Evolutionary conservation across 2,113 vertebrate genomes (phyloP).

Genomic region (Odontesthes bonariensis): DNA sequence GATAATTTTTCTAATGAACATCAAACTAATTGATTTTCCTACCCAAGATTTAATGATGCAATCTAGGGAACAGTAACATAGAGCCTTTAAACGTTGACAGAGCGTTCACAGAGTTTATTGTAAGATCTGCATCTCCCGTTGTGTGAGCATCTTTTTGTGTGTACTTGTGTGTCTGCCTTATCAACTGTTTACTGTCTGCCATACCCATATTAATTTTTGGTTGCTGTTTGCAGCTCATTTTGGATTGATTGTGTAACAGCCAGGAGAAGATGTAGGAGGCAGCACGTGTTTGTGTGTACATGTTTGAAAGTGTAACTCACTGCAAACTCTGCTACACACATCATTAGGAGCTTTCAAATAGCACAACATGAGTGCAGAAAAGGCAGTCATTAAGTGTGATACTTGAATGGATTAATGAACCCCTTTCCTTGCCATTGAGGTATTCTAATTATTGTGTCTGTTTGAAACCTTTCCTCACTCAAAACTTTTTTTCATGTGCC

Average conservation of each 20-base stretch:
- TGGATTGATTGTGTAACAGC: conserved; percentile 45
- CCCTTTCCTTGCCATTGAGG: conserved; percentile 64
- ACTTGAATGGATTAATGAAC: conserved; percentile 76
- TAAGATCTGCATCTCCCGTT: conserved; percentile 42
- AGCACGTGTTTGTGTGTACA: conserved; percentile 17
- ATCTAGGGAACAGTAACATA: conserved; percentile 24
- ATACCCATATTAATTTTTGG: conserved; percentile 66
- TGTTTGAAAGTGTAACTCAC: conserved; percentile 36
- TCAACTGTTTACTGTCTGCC: conserved; percentile 69
- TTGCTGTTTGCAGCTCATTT: conserved; percentile 61
- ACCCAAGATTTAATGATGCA: conserved; percentile 33
- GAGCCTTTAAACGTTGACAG: conserved; percentile 41
- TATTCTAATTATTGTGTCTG: conserved; percentile 70
- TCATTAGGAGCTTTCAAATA: conserved; percentile 74
- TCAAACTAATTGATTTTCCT: conserved; percentile 45
- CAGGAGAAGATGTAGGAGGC: conserved; percentile 19
- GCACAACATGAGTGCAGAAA: conserved; percentile 64
- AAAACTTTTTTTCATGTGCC: conserved; percentile 14
- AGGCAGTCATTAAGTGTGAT: conserved; percentile 64
- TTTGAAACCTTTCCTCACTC: conserved; percentile 56
- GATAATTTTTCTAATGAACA: conserved; percentile 27
- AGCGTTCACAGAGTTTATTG: conserved; percentile 30
- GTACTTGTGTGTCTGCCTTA: conserved; percentile 46
- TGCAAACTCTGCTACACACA: conserved; percentile 54
- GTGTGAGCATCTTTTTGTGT: conserved; percentile 19